Conservation (phyloP, 1,140 invertebrate genomes). For the Lysiphlebus fabarum region DNA sequence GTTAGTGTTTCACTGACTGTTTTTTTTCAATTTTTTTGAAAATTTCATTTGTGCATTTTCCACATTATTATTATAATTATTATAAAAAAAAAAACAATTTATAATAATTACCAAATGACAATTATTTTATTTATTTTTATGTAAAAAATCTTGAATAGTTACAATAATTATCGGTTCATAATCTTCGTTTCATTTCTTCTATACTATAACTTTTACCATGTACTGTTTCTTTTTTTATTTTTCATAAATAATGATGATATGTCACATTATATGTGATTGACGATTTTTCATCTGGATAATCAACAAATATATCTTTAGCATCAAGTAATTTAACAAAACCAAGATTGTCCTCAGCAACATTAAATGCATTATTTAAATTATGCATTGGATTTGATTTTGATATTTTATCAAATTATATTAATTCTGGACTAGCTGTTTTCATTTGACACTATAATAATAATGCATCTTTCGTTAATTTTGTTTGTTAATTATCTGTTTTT, state of each 20-base stretch:
- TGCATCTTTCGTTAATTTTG: slow-evolving; percentile 94
- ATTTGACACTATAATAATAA: slow-evolving; percentile 99
- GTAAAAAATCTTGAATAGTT: slow-evolving; percentile 98
- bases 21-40: no score
- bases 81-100: no score
- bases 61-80: no score
- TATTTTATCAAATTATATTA: slow-evolving; percentile 96
- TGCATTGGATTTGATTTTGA: slow-evolving; percentile 93
- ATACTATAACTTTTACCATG: slow-evolving; percentile 98
- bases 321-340: slow-evolving; percentile 97
- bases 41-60: no score
- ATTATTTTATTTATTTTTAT: no score
- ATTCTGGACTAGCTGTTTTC: slow-evolving; percentile 98
- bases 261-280: slow-evolving; percentile 99
- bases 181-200: slow-evolving; percentile 85
- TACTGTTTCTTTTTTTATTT: slow-evolving; percentile 98
- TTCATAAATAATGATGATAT: slow-evolving; percentile 99
- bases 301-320: slow-evolving; percentile 97
- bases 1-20: no score
- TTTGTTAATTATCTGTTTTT: slow-evolving; percentile 98
- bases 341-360: slow-evolving; percentile 96
- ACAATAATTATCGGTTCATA: slow-evolving; percentile 96
- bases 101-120: no score
- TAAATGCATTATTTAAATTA: slow-evolving; percentile 98
- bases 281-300: slow-evolving; percentile 98